phyloP scores from a whole-genome alignment of 1,140 invertebrate genomes.

The Samia ricini region DNA sequence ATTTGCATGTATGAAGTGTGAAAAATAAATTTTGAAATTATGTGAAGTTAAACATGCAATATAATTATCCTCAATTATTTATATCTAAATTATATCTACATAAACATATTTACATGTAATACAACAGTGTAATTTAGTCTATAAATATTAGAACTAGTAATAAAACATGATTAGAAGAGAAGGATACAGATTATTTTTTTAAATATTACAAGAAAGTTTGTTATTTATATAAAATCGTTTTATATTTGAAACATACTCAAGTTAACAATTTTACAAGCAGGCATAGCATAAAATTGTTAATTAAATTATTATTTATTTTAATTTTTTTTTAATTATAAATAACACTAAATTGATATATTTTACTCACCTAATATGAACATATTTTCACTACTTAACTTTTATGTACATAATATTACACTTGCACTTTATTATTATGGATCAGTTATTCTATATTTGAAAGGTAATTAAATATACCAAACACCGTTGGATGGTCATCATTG shows the following conservation, averaged over 20 bases:
- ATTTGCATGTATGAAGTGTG: not conserved
- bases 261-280: not conserved
- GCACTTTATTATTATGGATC: not conserved
- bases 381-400: not conserved
- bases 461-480: not conserved
- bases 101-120: not conserved
- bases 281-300: not conserved
- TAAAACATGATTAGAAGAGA: not conserved
- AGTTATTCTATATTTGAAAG: not conserved
- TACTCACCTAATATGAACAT: not conserved
- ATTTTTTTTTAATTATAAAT: not conserved
- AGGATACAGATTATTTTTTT: not conserved
- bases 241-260: not conserved
- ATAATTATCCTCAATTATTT: not conserved
- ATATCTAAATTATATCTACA: not conserved
- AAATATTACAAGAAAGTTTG: not conserved
- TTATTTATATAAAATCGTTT: not conserved
- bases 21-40: not conserved
- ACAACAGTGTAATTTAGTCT: not conserved
- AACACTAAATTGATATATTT: not conserved
- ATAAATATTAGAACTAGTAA: not conserved
- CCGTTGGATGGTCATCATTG: not conserved
- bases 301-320: not conserved
- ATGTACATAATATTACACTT: not conserved
- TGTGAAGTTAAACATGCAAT: not conserved